Evolutionary conservation across 2,797 vertebrate genomes (phyloP), one percentile per base, ranked within the genome.

Genomic region (Mastacembelus armatus): DNA sequence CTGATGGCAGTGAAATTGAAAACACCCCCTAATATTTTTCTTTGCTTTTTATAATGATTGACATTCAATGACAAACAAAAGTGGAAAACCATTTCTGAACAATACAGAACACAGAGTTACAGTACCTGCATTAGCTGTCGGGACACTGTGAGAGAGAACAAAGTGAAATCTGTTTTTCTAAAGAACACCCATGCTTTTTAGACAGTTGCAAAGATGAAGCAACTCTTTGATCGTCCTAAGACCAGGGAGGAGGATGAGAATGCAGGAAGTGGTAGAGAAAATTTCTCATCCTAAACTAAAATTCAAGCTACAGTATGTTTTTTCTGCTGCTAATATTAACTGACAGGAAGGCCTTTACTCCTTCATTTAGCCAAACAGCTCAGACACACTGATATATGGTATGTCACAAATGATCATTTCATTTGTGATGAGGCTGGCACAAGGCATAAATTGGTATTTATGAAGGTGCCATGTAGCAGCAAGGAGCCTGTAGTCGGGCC

Each of bases 391-490:
- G 67, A 74, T 83, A 66, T 65, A 66, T 18, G 61, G 60, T 55
- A 65, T 40, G 21, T 85, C 76, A 63, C 58, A 64, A 80, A 57
- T 38, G 29, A 85, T 86, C 54, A 64, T 74, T 77, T 74, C 32
- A 62, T 66, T 55, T 44, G 43, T 29, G 66, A 56, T 18, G 61
- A 64, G 47, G 44, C 58, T 11, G 16, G 57, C 30, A 10, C 30
- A 22, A 67, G 58, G 78, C 73, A 77, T 77, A 77, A 77, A 85
- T 85, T 76, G 75, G 56, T 71, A 60, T 82, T 83, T 81, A 83
- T 87, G 67, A 74, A 74, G 33, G 63, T 63, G 45, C 67, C 26
- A 14, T 51, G 33, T 19, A 35, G 56, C 71, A 57, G 33, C 30
- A 2, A 62, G 63, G 45, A 56, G 71, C 55, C 78, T 30, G 66